These are phyloP conservation scores for Andrena bucephala DNA, from an alignment of 2,888 invertebrate species.

Conservation along the genomic window DNA sequence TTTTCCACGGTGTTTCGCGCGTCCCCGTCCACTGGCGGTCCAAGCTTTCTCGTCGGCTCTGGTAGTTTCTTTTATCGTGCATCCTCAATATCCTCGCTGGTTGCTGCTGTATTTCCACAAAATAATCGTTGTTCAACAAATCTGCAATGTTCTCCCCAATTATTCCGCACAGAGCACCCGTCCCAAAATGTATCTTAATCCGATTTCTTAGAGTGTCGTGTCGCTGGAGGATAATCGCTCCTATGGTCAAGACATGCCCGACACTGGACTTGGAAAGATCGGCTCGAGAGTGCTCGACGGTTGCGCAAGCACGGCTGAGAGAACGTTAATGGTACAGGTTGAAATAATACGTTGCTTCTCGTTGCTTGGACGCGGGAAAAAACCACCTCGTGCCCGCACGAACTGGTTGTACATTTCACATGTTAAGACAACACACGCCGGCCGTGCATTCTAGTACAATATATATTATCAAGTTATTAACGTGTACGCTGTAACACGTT, in stretches of 20 bases:
- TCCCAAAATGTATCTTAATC: too few relatives aligned
- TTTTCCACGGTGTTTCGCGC: neutral
- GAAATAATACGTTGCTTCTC: constrained; percentile 32
- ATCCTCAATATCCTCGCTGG: too few relatives aligned
- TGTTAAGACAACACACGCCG: constrained; percentile 39
- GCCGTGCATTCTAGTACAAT: constrained; percentile 36
- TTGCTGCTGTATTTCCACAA: too few relatives aligned
- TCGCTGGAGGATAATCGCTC: too few relatives aligned
- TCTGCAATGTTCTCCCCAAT: too few relatives aligned
- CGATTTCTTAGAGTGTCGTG: too few relatives aligned
- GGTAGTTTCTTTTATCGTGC: too few relatives aligned
- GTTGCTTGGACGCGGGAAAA: constrained; percentile 22
- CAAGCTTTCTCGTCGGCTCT: too few relatives aligned
- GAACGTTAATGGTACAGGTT: constrained; percentile 41
- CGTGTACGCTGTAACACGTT: constrained; percentile 46
- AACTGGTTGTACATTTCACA: constrained; percentile 42
- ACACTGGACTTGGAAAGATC: too few relatives aligned
- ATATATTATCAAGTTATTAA: constrained; percentile 61
- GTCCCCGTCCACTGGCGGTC: neutral
- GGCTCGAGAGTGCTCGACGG: constrained; percentile 1
- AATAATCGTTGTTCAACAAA: too few relatives aligned
- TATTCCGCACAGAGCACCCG: too few relatives aligned
- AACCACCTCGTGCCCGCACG: neutral
- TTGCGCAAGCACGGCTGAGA: constrained; percentile 29
- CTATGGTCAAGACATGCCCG: too few relatives aligned